Percentiles rank a stretch among this genome's conserved stretches.
phyloP scores from a whole-genome alignment of 2,797 vertebrate species.

The Morelia viridis region DNA sequence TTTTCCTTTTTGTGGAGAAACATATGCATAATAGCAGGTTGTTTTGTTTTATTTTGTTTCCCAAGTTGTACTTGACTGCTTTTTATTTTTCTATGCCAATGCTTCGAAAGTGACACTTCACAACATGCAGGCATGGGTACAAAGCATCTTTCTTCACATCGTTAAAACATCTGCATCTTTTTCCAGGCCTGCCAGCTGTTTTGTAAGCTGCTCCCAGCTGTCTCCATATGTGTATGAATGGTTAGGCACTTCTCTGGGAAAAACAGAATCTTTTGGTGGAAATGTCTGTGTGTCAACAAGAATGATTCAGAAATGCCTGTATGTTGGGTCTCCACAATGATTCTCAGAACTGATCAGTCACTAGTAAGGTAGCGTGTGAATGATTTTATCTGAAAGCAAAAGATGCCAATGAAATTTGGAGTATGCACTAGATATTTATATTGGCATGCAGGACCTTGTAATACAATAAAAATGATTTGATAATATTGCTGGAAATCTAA shows the following conservation, averaged over 20 bases:
- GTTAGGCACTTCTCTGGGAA: background rate
- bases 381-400: slow-evolving; percentile 1
- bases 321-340: background rate
- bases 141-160: background rate
- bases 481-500: background rate
- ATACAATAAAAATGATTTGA: background rate
- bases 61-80: background rate
- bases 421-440: slow-evolving; percentile 8
- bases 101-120: background rate
- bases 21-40: background rate
- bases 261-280: background rate
- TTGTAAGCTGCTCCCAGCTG: background rate
- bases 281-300: background rate
- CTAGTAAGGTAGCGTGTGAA: background rate
- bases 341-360: background rate
- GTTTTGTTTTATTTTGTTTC: background rate
- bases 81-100: background rate
- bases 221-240: background rate
- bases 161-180: background rate
- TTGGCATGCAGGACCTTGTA: background rate
- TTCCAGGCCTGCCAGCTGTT: background rate
- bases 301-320: background rate
- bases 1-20: background rate
- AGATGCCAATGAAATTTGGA: background rate
- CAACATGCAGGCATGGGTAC: background rate